A percentile compares a stretch with the other conserved stretches of the same genome.
Conservation (phyloP, 2,797 vertebrate genomes). For the Peromyscus attwateri region DNA sequence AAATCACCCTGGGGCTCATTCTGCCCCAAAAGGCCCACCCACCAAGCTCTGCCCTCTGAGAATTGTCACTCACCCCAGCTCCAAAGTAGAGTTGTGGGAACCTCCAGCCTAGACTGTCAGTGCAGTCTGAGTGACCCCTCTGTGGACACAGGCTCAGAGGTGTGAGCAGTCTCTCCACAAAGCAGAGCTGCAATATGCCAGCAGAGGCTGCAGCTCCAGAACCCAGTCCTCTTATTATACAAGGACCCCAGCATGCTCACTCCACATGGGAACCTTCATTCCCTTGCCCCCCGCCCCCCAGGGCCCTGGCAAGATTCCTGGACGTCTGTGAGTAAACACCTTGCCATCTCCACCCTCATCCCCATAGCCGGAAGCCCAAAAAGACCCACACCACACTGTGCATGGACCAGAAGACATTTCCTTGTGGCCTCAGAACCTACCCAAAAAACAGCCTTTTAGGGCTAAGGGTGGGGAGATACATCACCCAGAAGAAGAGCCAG, state of each 20-base stretch:
- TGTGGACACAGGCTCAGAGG: neutral
- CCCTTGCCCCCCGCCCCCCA: neutral
- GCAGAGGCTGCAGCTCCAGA: neutral
- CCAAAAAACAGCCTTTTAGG: neutral
- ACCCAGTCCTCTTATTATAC: neutral
- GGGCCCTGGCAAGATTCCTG: neutral
- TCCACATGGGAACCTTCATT: neutral
- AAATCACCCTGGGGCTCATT: neutral
- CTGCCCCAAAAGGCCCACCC: neutral
- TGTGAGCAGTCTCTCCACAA: neutral
- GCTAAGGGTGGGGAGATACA: neutral
- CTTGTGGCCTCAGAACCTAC: neutral
- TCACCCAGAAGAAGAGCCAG: neutral
- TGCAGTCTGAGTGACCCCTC: neutral
- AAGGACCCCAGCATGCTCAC: neutral
- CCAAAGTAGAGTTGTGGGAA: neutral
- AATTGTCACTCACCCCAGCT: neutral
- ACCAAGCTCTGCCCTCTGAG: neutral
- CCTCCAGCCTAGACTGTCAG: too few relatives aligned
- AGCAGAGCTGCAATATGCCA: neutral
- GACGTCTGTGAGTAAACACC: neutral
- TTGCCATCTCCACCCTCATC: neutral
- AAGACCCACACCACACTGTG: neutral
- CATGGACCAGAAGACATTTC: neutral
- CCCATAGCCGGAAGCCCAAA: neutral